Conservation (phyloP, 2,888 invertebrate species). For the Liopterus haemorrhoidalis region DNA sequence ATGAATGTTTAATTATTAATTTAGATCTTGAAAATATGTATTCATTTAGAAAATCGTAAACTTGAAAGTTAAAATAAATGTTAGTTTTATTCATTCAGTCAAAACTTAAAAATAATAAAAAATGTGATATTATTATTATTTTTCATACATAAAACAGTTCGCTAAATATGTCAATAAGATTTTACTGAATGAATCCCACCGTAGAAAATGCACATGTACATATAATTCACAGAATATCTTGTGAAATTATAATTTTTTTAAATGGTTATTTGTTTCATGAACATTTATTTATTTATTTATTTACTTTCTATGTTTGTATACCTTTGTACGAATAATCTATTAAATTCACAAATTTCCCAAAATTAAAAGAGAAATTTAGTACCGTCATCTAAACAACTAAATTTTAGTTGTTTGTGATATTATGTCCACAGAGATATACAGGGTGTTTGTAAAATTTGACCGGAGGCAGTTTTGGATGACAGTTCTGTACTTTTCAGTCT, state of each 20-base stretch:
- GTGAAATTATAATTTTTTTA: neutral
- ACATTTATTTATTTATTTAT: constrained; percentile 1
- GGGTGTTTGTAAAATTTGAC: too few species aligned
- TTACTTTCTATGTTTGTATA: neutral
- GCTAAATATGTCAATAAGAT: neutral
- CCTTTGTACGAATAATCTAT: neutral
- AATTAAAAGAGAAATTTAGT: neutral
- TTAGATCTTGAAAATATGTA: too few species aligned
- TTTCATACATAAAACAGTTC: neutral
- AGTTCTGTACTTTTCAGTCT: too few species aligned
- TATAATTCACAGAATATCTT: neutral
- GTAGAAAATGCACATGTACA: neutral
- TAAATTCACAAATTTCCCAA: neutral
- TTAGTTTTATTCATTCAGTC: too few species aligned
- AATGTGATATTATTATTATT: neutral
- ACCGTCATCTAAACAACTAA: too few species aligned
- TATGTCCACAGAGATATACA: too few species aligned
- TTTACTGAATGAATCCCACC: neutral
- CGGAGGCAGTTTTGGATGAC: too few species aligned
- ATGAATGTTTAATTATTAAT: too few species aligned
- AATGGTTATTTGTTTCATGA: neutral
- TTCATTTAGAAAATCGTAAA: too few species aligned
- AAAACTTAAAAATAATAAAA: neutral
- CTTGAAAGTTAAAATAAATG: too few species aligned
- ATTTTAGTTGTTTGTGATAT: too few species aligned